A percentile compares a stretch with the other conserved stretches of the same genome.
Evolutionary conservation across 2,888 invertebrate genomes (phyloP).

Genomic region (Acleris emargana): DNA sequence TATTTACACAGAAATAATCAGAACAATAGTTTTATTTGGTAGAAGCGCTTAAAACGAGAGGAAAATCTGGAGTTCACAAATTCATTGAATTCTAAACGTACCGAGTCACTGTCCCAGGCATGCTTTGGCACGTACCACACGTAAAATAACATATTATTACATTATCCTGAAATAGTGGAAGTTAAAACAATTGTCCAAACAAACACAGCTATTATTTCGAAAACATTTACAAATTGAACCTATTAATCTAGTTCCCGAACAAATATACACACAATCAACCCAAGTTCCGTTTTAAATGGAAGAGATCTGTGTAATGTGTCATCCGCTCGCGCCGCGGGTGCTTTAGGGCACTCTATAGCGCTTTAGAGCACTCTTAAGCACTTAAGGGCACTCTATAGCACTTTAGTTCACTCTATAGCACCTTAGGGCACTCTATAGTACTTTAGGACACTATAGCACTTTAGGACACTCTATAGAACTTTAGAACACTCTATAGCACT

Average conservation of each 20-base stretch:
- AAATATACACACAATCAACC: constrained; percentile 77
- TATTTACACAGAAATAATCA: constrained; percentile 72
- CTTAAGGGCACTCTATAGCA: no score
- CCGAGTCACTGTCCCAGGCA: constrained; percentile 47
- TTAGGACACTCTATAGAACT: no score
- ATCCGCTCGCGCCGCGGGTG: constrained; percentile 14
- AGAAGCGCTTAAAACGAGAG: constrained; percentile 64
- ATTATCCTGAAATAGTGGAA: constrained; percentile 46
- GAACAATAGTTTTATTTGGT: constrained; percentile 70
- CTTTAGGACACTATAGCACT: no score
- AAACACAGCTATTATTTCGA: constrained; percentile 48
- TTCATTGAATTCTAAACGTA: constrained; percentile 37
- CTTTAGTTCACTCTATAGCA: no score
- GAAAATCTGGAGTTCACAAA: constrained; percentile 30
- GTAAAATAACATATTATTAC: constrained; percentile 50
- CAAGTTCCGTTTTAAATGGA: constrained; percentile 49
- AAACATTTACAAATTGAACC: constrained; percentile 77
- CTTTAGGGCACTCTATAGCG: no score
- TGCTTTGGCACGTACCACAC: constrained; percentile 72
- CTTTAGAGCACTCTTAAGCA: no score
- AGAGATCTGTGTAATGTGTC: constrained; percentile 61
- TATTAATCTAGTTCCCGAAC: constrained; percentile 73
- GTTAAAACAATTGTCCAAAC: constrained; percentile 44
- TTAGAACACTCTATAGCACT: no score
- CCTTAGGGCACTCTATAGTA: no score